phyloP scores from a whole-genome alignment of 1,140 invertebrate genomes.

The Drosophila kurseongensis region DNA sequence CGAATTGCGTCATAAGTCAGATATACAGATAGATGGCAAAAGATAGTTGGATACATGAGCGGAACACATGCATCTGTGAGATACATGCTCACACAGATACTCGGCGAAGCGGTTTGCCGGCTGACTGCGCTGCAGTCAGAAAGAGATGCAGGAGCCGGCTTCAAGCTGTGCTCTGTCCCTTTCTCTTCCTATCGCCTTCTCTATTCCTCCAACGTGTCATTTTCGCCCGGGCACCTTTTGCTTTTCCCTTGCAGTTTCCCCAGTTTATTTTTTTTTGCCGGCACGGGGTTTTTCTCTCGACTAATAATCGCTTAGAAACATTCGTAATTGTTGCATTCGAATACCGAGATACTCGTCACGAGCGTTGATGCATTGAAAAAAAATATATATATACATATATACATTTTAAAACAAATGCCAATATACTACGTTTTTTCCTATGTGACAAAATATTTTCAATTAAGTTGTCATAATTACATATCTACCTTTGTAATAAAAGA shows the following conservation, averaged over 20 bases:
- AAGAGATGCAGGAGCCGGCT: constrained; percentile 27
- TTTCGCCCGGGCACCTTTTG: constrained; percentile 40
- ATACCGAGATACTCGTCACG: constrained; percentile 44
- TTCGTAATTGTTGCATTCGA: constrained; percentile 71
- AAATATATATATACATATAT: constrained; percentile 21
- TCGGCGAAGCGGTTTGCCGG: constrained; percentile 42
- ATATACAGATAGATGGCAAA: constrained; percentile 66
- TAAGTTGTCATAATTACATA: no score
- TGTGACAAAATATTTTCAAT: no score
- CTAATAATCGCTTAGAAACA: constrained; percentile 74
- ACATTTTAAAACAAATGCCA: not conserved
- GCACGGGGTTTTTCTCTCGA: constrained; percentile 20
- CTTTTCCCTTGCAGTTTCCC: constrained; percentile 53
- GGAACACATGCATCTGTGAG: constrained; percentile 51
- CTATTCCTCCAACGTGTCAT: constrained; percentile 24
- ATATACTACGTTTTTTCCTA: no score
- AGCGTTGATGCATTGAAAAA: constrained; percentile 7
- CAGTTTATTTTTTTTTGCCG: constrained; percentile 26
- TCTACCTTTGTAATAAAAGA: no score
- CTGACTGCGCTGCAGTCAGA: constrained; percentile 48
- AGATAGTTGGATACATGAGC: constrained; percentile 69
- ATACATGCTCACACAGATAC: constrained; percentile 30
- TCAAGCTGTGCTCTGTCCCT: constrained; percentile 51
- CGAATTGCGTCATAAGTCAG: constrained; percentile 75
- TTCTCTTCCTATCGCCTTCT: constrained; percentile 12